A percentile compares a stretch with the other conserved stretches of the same genome.
Evolutionary conservation across 2,797 vertebrate species (phyloP).

Genomic region (Gobio occitaniae): DNA sequence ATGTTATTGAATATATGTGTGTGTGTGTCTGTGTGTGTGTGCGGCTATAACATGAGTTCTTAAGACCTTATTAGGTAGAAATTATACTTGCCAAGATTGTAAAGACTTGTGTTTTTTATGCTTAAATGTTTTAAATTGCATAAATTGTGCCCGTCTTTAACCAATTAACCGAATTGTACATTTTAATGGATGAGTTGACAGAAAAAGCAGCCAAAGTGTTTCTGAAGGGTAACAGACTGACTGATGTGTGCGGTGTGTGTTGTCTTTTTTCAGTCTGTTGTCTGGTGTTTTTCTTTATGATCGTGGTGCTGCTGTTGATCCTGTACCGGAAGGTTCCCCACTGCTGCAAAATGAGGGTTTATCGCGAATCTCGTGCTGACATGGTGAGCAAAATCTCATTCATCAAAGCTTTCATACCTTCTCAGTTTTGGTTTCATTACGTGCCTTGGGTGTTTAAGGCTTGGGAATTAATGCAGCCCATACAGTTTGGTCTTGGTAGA

Average conservation of each 20-base stretch:
- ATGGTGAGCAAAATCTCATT: slow-evolving; percentile 65
- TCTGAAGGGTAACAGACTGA: background rate
- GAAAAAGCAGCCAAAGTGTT: background rate
- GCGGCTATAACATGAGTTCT: too few relatives aligned
- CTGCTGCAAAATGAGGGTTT: slow-evolving; percentile 83
- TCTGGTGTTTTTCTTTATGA: slow-evolving; percentile 79
- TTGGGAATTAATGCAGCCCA: background rate
- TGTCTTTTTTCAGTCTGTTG: slow-evolving; percentile 75
- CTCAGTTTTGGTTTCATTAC: background rate
- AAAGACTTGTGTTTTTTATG: background rate
- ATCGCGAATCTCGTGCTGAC: slow-evolving; percentile 77
- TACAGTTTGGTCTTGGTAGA: background rate
- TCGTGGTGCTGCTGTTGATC: slow-evolving; percentile 81
- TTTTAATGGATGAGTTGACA: background rate
- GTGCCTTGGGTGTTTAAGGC: background rate
- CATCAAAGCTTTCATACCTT: background rate
- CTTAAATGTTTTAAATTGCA: background rate
- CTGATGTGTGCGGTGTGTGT: slow-evolving; percentile 15
- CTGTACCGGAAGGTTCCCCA: slow-evolving; percentile 80
- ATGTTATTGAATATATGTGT: too few relatives aligned
- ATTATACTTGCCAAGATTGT: background rate
- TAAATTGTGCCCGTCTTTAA: background rate
- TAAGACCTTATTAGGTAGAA: background rate
- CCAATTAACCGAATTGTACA: background rate
- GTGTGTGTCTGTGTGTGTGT: too few relatives aligned